Percentiles rank a stretch among this genome's conserved stretches.
Conservation (phyloP, 2,888 invertebrate genomes). For the Melangyna quadrimaculata region DNA sequence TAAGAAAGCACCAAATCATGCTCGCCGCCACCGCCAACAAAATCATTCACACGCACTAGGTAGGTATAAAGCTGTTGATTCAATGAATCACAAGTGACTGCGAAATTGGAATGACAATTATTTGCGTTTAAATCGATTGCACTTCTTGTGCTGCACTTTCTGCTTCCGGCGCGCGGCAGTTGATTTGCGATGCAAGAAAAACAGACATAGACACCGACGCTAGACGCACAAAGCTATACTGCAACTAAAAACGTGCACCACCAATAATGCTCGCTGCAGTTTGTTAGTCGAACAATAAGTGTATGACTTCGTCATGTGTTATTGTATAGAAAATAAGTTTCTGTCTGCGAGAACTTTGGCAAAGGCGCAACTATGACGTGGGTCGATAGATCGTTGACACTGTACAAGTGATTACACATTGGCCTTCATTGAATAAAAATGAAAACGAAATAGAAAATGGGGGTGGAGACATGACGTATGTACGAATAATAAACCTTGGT, state of each 20-base stretch:
- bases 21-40: not conserved
- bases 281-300: constrained; percentile 31
- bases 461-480: not conserved
- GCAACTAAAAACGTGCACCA: constrained; percentile 57
- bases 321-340: constrained; percentile 41
- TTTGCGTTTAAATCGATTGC: constrained; percentile 24
- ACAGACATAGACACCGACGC: constrained; percentile 8
- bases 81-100: not conserved
- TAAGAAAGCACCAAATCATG: not conserved
- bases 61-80: not conserved
- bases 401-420: not conserved
- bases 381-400: constrained; percentile 11
- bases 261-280: constrained; percentile 34
- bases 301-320: constrained; percentile 50
- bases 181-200: constrained; percentile 1
- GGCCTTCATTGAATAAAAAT: not conserved
- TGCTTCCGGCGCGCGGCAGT: constrained; percentile 46
- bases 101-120: not conserved
- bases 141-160: constrained; percentile 42
- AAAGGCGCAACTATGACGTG: constrained; percentile 42
- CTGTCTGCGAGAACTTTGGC: constrained; percentile 32
- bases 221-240: constrained; percentile 53
- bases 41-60: not conserved
- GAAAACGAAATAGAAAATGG: not conserved
- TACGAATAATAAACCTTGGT: not conserved